Base-by-base conservation (phyloP, 2,797 vertebrate species). In the Nyctalus aviator region DNA sequence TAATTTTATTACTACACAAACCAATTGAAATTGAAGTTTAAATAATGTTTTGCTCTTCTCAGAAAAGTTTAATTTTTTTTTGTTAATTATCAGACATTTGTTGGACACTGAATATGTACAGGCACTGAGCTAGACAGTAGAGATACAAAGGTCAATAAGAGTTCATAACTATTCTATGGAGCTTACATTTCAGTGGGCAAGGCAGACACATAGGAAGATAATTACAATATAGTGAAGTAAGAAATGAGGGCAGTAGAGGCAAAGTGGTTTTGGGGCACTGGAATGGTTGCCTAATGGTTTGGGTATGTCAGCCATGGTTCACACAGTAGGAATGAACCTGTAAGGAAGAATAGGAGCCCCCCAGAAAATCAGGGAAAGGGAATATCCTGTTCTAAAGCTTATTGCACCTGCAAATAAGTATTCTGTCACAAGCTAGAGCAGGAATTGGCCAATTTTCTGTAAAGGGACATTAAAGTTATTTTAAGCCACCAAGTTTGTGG, bases 41-140 rank as follows among this genome's bases (percentile, higher is more conserved):
- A 87, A 79, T 88, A 69, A 94, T 81, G 23, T 72, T 92, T 92
- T 59, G 30, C 32, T 55, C 55, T 75, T 78, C 84, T 90, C 44
- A 25, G 37, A 82, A 91, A 89, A 92, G 48, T 62, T 87, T 41
- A 6, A 73, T 88, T 44, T 8, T 88, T 6, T 9, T 44, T 44
- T 79, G 66, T 83, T 95, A 46, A 82, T 83, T 81, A 37, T 79
- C 46, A 83, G 27, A 50, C 64, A 75, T 62, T 72, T 72, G 32
- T 79, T 83, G 55, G 32, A 55, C 32, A 68, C 21, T 30, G 32
- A 41, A 23, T 85, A 72, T 30, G 4, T 71, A 55, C 9, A 86
- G 81, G 37, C 11, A 69, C 72, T 84, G 30, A 88, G 68, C 59
- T 82, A 88, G 32, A 59, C 18, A 59, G 30, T 37, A 75, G 53